Evolutionary conservation across 2,888 invertebrate species (phyloP).

Genomic region (Morpho deidamia): DNA sequence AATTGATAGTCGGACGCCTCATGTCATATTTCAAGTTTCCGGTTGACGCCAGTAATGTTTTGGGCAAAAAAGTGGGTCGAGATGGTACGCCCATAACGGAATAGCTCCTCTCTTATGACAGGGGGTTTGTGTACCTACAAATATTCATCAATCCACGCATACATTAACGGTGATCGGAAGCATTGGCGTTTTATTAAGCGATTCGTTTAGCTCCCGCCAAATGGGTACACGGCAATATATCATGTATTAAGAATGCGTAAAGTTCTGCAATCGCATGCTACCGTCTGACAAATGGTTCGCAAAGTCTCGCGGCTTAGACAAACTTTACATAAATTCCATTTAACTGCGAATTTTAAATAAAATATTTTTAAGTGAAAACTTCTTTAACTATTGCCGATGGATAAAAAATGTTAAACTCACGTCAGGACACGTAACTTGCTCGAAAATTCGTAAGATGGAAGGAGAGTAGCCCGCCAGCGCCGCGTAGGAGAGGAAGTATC

Average conservation of each 20-base stretch:
- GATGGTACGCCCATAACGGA: conserved; percentile 2
- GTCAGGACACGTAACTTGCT: too few species aligned
- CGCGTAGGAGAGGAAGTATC: too few species aligned
- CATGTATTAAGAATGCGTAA: conserved; percentile 24
- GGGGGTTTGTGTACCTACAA: not conserved
- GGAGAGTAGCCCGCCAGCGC: too few species aligned
- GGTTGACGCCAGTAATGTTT: conserved; percentile 24
- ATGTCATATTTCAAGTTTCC: conserved; percentile 42
- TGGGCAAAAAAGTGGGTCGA: conserved; percentile 8
- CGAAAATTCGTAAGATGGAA: too few species aligned
- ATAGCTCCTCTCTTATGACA: not conserved
- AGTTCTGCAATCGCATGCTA: conserved; percentile 22
- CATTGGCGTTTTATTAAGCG: conserved; percentile 22
- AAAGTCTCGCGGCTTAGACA: conserved; percentile 1
- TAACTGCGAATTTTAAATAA: not conserved
- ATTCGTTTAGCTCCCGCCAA: conserved; percentile 20
- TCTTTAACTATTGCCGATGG: too few species aligned
- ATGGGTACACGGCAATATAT: conserved; percentile 21
- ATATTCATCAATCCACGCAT: conserved; percentile 16
- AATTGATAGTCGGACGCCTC: conserved; percentile 47
- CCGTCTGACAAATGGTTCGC: conserved; percentile 24
- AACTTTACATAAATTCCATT: conserved; percentile 9
- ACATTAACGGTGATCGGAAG: conserved; percentile 11
- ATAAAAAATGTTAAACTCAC: too few species aligned
- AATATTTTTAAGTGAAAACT: too few species aligned